Percentiles rank a stretch among this genome's conserved stretches.
phyloP scores from a whole-genome alignment of 2,888 invertebrate species.

The Elmis aenea region DNA sequence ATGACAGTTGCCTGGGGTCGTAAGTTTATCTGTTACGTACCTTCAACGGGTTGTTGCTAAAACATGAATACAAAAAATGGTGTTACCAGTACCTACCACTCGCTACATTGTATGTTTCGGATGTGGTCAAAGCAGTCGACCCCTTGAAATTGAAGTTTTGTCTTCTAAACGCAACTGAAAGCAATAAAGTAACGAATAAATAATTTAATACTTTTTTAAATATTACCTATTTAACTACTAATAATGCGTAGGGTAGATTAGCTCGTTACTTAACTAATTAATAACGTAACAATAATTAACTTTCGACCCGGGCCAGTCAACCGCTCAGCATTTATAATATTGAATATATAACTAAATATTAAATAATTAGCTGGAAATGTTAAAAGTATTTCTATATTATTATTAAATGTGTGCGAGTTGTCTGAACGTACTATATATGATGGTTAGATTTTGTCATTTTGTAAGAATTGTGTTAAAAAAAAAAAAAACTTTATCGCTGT shows the following conservation, averaged over 20 bases:
- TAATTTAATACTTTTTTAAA: slow-evolving; percentile 30
- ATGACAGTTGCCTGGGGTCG: slow-evolving; percentile 46
- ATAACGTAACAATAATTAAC: slow-evolving; percentile 39
- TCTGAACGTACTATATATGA: slow-evolving; percentile 38
- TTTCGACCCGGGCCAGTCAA: slow-evolving; percentile 47
- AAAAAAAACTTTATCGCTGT: slow-evolving; percentile 41
- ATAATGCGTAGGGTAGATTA: slow-evolving; percentile 15
- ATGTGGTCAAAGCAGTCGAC: too few relatives aligned
- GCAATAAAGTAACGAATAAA: slow-evolving; percentile 48
- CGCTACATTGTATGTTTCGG: too few relatives aligned
- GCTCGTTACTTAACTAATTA: slow-evolving; percentile 11
- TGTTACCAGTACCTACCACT: too few relatives aligned
- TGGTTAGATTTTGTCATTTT: slow-evolving; percentile 40
- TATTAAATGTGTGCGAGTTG: slow-evolving; percentile 37
- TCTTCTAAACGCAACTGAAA: slow-evolving; percentile 49
- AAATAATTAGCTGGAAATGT: slow-evolving; percentile 44
- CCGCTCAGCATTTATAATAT: slow-evolving; percentile 47
- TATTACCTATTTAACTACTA: slow-evolving; percentile 19
- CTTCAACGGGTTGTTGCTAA: slow-evolving; percentile 29
- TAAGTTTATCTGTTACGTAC: slow-evolving; percentile 43
- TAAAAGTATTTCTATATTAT: slow-evolving; percentile 45
- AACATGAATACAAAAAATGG: slow-evolving; percentile 6
- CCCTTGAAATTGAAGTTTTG: slow-evolving; percentile 35
- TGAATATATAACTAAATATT: slow-evolving; percentile 32
- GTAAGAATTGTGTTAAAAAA: slow-evolving; percentile 36